Base-by-base conservation (phyloP, 2,888 invertebrate genomes). In the Coleophora flavipennella region DNA sequence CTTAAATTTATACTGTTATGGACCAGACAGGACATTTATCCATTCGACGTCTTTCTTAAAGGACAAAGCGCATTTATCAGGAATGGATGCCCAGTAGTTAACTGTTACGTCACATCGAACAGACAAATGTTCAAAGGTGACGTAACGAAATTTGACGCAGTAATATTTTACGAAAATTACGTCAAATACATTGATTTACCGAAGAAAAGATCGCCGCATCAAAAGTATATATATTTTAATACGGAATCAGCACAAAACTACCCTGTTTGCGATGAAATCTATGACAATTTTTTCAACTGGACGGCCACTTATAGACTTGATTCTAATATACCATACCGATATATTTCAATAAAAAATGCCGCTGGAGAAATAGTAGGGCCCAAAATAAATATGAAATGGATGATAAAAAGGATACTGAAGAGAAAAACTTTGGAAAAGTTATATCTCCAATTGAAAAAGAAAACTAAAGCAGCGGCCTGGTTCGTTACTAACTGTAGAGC, bases 271-370 rank as follows among this genome's bases (percentile, higher is more conserved):
- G 43, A 46, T 3, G 33, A 48, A 1, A 39, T 42, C 13, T 81
- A 60, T 28, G 72, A 85, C n/a, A 55, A 60, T 4, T 83, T 68
- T 42, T 85, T 85, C 34, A 84, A 85, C 46, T 77, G 74, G 76
- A 84, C 85, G 1, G 55, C 72, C 0, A 84, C 84, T 0, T 84
- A 84, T 31, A 71, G 59, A 55, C 54, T 81, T 1, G 59, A 79
- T 49, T 81, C 84, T 1, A 83, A 84, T 45, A 67, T 84, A 40
- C 68, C 67, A 0, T 66, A 50, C 28, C 61, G 67, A 2, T 85
- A 85, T 49, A 53, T 85, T 26, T 39, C 58, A 31, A 59, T 83
- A 25, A 62, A 50, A 37, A 59, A 83, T 41, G 45, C 37, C 1
- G 37, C 55, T 9, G 70, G 71, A 2, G 46, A 63, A n/a, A 42